Conservation (phyloP, 2,113 vertebrate species). For the Saguinus imperator region DNA sequence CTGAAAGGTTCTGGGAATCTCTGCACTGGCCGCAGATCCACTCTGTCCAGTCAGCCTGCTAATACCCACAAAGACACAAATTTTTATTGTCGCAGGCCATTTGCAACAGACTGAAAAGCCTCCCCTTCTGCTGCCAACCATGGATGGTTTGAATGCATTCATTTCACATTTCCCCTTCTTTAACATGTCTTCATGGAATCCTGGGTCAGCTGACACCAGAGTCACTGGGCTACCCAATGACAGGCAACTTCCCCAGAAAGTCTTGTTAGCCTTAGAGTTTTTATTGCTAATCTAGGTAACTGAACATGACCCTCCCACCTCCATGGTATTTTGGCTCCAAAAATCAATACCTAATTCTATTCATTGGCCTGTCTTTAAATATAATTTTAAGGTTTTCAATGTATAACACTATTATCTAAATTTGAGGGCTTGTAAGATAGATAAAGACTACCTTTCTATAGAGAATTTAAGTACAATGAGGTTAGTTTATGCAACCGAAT, state of each 20-base stretch:
- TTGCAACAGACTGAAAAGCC: not conserved
- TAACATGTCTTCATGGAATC: not conserved
- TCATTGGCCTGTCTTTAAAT: not conserved
- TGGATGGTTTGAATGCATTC: not conserved
- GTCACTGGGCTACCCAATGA: not conserved
- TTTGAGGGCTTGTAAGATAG: not conserved
- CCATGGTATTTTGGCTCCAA: not conserved
- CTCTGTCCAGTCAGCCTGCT: not conserved
- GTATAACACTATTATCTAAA: not conserved
- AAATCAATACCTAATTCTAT: not conserved
- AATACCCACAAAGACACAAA: too few species aligned
- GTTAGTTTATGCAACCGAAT: not conserved
- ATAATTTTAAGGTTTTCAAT: not conserved
- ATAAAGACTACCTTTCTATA: not conserved
- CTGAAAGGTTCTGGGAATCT: not conserved
- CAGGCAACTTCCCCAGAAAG: not conserved
- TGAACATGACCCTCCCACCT: not conserved
- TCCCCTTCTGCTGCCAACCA: not conserved
- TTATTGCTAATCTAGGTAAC: not conserved
- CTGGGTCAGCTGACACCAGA: not conserved
- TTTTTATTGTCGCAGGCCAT: not conserved
- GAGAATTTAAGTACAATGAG: not conserved
- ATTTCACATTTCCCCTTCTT: not conserved
- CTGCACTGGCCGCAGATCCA: not conserved
- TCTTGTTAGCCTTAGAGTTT: not conserved